Percentiles rank a stretch among this genome's conserved stretches.
Conservation (phyloP, 2,113 vertebrate genomes). For the Pterocles burchelli region DNA sequence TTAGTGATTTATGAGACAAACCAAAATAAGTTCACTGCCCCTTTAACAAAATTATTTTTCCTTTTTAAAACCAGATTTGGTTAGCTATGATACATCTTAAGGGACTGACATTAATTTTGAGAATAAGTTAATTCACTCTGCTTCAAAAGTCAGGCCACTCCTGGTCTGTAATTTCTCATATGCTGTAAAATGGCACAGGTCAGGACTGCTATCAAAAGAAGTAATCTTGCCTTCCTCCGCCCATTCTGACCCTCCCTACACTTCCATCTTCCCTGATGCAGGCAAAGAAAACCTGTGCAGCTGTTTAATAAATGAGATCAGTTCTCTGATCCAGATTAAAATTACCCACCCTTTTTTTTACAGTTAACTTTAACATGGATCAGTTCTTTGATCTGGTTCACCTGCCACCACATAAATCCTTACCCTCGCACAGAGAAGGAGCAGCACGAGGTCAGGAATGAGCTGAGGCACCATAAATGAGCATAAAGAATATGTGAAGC, state of each 20-base stretch:
- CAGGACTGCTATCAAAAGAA: conserved; percentile 3
- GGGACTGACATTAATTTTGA: conserved; percentile 33
- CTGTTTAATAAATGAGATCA: neutral
- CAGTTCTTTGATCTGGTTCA: conserved; percentile 15
- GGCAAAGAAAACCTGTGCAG: neutral
- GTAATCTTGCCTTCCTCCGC: neutral
- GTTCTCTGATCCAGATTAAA: neutral
- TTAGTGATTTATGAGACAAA: conserved; percentile 9
- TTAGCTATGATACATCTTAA: conserved; percentile 16
- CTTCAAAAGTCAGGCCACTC: neutral
- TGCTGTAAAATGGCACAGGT: neutral
- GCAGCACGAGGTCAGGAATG: neutral
- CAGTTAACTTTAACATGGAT: neutral
- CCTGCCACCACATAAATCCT: conserved; percentile 36
- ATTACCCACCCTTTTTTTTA: neutral
- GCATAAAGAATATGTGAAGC: neutral
- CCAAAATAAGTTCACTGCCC: neutral
- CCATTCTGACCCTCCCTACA: neutral
- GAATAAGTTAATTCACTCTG: conserved; percentile 2
- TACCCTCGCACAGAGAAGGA: neutral
- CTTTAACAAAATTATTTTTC: conserved; percentile 31
- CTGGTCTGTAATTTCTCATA: neutral
- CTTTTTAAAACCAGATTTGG: neutral
- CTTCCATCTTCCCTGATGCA: neutral
- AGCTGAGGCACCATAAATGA: neutral